Evolutionary conservation across 1,140 invertebrate species (phyloP), one percentile per base, ranked within the genome.

Genomic region (Stegodyphus mimosarum): DNA sequence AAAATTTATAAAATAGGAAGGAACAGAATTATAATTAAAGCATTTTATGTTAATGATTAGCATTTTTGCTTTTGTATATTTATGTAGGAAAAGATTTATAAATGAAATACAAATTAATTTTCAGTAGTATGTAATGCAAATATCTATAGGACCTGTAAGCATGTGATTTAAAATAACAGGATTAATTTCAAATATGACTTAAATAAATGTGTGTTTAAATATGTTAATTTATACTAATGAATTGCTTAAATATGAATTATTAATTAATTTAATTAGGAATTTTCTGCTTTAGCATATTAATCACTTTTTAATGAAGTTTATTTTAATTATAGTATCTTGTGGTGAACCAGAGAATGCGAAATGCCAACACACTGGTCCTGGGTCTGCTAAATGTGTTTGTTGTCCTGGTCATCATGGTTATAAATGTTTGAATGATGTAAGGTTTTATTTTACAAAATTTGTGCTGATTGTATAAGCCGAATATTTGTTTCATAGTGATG

Each of bases 391-490:
- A 5, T 67, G 64, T 67, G 64, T 67, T 7, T 67, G 64, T n/a
- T 7, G n/a, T 7, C 64, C 64, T 15, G 64, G 64, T n/a, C 64
- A 18, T 17, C 17, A 67, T 67, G 64, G 64, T 17, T 67, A 67
- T 18, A 67, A 67, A 67, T 67, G 64, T 18, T n/a, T 67, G 64
- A 67, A 67, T 18, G 15, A 67, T 7, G 64, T 67, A 67, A 67
- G 55, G 1, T 10, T 15, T 10, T 10, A 1, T 33, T 33, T 33
- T 33, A 1, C 33, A 33, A 33, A 33, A 33, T 33, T 33, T 33
- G 33, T 3, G 1, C 33, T 33, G 3, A 33, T 33, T 33, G 33
- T 33, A 33, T 33, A 33, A 33, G 3, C 3, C 3, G 33, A 33
- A 33, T 3, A 33, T 33, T 33, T 33, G 33, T 33, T 33, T 33